Conservation (phyloP, 2,888 invertebrate species). For the Slavum lentiscoides region DNA sequence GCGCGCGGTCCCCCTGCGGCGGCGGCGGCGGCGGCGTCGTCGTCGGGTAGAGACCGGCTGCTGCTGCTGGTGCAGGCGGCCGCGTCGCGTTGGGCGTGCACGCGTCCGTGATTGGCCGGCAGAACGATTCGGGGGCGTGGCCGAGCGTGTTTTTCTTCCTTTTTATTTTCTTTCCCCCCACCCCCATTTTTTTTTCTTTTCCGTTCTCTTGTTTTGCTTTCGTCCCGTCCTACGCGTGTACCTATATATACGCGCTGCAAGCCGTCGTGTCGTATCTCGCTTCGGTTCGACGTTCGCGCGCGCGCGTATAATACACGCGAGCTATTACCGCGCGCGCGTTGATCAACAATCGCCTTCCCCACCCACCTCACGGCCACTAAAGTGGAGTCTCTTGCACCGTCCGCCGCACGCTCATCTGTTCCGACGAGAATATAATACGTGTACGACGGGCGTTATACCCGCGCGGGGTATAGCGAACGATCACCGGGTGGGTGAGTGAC, state of each 20-base stretch:
- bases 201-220: neutral
- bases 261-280: no score
- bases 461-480: no score
- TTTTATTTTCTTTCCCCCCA: neutral
- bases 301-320: no score
- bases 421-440: no score
- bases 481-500: no score
- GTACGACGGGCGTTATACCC: neutral
- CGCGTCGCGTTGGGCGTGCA: slow-evolving; percentile 24
- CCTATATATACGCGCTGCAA: no score
- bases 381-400: neutral
- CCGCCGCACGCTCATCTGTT: neutral
- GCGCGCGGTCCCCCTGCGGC: slow-evolving; percentile 4
- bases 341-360: slow-evolving; percentile 34
- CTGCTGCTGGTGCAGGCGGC: neutral
- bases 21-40: neutral
- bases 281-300: no score
- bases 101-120: slow-evolving; percentile 38
- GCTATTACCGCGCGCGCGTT: slow-evolving; percentile 22
- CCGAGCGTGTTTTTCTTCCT: neutral
- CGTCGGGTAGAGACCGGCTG: no score
- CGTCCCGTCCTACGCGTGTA: neutral
- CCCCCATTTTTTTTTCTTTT: no score
- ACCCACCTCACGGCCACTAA: no score
- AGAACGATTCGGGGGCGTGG: slow-evolving; percentile 53